phyloP scores from a whole-genome alignment of 2,113 vertebrate genomes.

The Miniopterus natalensis region DNA sequence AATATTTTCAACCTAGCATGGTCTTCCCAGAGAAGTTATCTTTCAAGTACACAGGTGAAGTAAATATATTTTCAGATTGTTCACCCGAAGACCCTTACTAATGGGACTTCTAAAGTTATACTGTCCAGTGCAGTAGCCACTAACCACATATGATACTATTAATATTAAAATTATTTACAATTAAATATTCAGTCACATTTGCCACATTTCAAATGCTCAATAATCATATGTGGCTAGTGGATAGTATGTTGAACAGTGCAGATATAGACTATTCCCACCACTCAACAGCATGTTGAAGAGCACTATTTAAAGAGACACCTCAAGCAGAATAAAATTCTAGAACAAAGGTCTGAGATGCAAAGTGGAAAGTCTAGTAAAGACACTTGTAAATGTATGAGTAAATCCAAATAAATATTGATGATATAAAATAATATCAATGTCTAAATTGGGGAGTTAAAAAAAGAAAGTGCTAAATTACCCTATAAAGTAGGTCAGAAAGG shows the following conservation, averaged over 20 bases:
- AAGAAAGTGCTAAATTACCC: not conserved
- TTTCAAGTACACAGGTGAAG: not conserved
- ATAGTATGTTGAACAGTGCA: not conserved
- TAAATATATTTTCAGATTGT: not conserved
- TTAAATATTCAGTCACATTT: conserved; percentile 14
- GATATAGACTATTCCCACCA: not conserved
- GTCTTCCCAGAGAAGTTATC: not conserved
- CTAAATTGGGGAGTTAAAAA: not conserved
- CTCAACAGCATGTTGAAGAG: not conserved
- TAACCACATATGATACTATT: not conserved
- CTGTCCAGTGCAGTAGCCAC: not conserved
- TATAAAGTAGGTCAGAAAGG: not conserved
- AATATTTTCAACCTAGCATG: not conserved
- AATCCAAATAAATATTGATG: not conserved
- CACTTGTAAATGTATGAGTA: conserved; percentile 10
- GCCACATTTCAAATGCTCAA: not conserved
- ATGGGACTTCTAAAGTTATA: not conserved
- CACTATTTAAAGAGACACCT: not conserved
- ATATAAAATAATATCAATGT: not conserved
- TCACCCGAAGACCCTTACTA: not conserved
- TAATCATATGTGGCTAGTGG: not conserved
- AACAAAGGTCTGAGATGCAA: conserved; percentile 13
- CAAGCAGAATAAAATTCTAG: not conserved
- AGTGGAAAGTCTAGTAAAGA: not conserved
- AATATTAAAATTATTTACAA: conserved; percentile 8